phyloP scores from a whole-genome alignment of 2,113 vertebrate genomes.

The Procapra przewalskii region DNA sequence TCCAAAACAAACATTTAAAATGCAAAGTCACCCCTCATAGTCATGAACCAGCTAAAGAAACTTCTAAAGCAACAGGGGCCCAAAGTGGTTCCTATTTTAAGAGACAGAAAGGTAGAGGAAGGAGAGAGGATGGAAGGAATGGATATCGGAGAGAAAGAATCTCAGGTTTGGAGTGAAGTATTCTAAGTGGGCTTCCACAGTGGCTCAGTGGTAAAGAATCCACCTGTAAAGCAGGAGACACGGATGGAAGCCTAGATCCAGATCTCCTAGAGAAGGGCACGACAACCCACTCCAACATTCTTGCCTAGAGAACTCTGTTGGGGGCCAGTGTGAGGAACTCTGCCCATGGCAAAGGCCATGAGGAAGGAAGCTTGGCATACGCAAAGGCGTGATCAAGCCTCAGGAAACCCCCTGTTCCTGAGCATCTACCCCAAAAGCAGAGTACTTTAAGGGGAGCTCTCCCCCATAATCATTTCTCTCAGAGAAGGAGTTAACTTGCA shows the following conservation, averaged over 20 bases:
- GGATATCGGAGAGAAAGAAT: neutral
- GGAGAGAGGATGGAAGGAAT: neutral
- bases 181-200: neutral
- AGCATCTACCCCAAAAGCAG: no score
- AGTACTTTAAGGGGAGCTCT: no score
- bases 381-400: no score
- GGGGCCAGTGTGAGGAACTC: no score
- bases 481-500: no score
- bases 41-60: neutral
- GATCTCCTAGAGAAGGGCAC: neutral
- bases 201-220: neutral
- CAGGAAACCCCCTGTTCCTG: no score
- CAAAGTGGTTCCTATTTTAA: neutral
- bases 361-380: no score
- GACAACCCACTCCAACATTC: neutral
- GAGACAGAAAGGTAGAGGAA: neutral
- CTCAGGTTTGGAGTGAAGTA: neutral
- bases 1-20: constrained; percentile 21
- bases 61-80: neutral
- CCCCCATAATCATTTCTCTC: no score
- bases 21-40: neutral
- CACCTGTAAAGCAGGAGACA: neutral
- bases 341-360: no score
- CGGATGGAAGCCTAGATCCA: accelerated
- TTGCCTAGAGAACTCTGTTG: neutral